phyloP scores from a whole-genome alignment of 1,140 invertebrate species.

The Zaprionus lachaisei region DNA sequence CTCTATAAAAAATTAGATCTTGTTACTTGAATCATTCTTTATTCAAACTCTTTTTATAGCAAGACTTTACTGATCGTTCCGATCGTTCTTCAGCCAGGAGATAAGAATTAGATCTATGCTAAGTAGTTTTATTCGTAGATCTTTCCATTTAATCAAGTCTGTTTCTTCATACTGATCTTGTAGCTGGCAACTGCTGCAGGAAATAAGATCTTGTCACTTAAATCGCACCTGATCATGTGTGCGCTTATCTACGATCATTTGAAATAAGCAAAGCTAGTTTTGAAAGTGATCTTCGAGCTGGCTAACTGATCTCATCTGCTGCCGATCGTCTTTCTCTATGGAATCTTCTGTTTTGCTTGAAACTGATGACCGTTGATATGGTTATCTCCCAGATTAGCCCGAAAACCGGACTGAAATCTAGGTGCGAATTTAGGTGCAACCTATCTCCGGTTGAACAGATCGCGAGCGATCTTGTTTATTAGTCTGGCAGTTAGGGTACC shows the following conservation, averaged over 20 bases:
- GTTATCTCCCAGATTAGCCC: not conserved
- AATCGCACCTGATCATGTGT: not conserved
- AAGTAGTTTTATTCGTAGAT: too few relatives aligned
- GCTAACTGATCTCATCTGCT: not conserved
- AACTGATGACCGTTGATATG: constrained; percentile 1
- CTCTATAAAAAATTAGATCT: too few relatives aligned
- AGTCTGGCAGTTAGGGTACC: constrained; percentile 11
- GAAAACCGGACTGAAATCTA: not conserved
- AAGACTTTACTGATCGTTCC: too few relatives aligned
- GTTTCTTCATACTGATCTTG: not conserved
- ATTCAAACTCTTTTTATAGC: too few relatives aligned
- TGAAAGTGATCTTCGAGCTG: not conserved
- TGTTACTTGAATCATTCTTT: too few relatives aligned
- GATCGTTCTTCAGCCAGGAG: too few relatives aligned
- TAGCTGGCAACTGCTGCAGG: too few relatives aligned
- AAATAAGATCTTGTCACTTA: not conserved
- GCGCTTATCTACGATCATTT: not conserved
- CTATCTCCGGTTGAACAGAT: not conserved
- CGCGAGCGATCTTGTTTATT: not conserved
- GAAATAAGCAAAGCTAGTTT: not conserved
- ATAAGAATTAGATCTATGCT: too few relatives aligned
- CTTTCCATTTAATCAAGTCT: too few relatives aligned
- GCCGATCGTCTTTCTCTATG: not conserved
- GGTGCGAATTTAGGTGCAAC: not conserved
- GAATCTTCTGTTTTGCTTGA: not conserved